Conservation (phyloP, 2,888 invertebrate genomes). For the Mimumesa dahlbomi region DNA sequence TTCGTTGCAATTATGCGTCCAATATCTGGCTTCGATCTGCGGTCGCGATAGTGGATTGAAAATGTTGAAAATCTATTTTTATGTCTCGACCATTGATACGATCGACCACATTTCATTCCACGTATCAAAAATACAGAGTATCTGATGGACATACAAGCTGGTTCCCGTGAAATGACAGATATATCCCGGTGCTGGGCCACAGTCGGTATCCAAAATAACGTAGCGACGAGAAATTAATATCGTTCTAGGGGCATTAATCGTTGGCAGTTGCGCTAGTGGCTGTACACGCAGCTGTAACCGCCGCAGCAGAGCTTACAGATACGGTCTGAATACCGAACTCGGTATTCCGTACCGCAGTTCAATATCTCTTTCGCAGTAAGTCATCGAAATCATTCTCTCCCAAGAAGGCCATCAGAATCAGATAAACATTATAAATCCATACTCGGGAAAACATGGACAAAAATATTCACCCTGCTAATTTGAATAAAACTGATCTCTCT, state of each 20-base stretch:
- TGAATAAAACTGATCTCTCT: no score
- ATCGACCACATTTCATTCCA: slow-evolving; percentile 6
- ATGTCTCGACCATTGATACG: slow-evolving; percentile 1
- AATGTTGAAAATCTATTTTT: slow-evolving; percentile 15
- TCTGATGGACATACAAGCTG: not conserved
- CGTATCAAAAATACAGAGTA: slow-evolving; percentile 8
- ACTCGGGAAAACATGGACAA: no score
- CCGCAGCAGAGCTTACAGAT: not conserved
- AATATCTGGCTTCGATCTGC: not conserved
- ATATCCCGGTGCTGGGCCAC: slow-evolving; percentile 14
- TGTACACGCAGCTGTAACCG: slow-evolving; percentile 17
- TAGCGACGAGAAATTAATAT: slow-evolving; percentile 66
- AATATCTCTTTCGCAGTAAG: no score
- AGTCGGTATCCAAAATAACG: slow-evolving; percentile 23
- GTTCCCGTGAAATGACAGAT: slow-evolving; percentile 27
- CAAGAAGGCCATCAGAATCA: no score
- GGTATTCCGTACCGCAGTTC: not conserved
- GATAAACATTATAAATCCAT: no score
- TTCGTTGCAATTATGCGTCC: not conserved
- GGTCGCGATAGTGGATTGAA: not conserved
- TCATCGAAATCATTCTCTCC: no score
- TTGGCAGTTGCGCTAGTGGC: slow-evolving; percentile 30
- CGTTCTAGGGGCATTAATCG: slow-evolving; percentile 67
- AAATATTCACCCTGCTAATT: no score
- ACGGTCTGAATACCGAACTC: not conserved